phyloP scores from a whole-genome alignment of 1,140 invertebrate genomes.

The Proctacanthus coquilletti region DNA sequence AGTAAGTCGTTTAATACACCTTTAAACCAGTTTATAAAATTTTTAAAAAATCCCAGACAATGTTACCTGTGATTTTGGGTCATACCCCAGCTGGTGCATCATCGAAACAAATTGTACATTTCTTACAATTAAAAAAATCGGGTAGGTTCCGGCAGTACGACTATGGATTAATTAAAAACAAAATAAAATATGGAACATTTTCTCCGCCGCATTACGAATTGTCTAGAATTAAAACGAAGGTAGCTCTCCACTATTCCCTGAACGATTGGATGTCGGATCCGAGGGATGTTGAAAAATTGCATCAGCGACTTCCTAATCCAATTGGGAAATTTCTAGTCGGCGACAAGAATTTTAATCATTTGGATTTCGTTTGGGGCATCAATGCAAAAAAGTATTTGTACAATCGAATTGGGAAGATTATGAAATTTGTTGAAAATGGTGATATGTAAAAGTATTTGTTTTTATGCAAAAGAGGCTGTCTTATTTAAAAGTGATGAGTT shows the following conservation, averaged over 20 bases:
- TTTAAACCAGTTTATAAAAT: not conserved
- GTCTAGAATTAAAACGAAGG: constrained; percentile 38
- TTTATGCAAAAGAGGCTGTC: not conserved
- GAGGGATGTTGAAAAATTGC: constrained; percentile 31
- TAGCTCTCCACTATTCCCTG: constrained; percentile 44
- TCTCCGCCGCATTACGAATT: constrained; percentile 45
- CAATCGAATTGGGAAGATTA: constrained; percentile 28
- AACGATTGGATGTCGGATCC: constrained; percentile 43
- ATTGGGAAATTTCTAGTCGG: constrained; percentile 30
- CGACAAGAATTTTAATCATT: constrained; percentile 34
- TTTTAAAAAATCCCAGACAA: constrained; percentile 24
- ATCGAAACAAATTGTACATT: constrained; percentile 57
- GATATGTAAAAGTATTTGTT: not conserved
- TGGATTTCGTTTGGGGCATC: constrained; percentile 40
- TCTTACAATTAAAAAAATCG: constrained; percentile 38
- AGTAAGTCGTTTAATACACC: constrained; percentile 15
- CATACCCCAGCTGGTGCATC: constrained; percentile 67
- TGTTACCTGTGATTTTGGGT: constrained; percentile 52
- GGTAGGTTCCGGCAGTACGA: constrained; percentile 33
- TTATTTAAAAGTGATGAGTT: not conserved
- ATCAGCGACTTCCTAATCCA: constrained; percentile 28
- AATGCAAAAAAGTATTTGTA: constrained; percentile 32
- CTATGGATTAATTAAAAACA: constrained; percentile 30
- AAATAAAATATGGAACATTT: constrained; percentile 29
- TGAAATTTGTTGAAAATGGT: constrained; percentile 16